A percentile compares a stretch with the other conserved stretches of the same genome.
These are phyloP conservation scores for Phrynocephalus vlangalii DNA, from an alignment of 2,797 vertebrate species.

Conservation along the genomic window DNA sequence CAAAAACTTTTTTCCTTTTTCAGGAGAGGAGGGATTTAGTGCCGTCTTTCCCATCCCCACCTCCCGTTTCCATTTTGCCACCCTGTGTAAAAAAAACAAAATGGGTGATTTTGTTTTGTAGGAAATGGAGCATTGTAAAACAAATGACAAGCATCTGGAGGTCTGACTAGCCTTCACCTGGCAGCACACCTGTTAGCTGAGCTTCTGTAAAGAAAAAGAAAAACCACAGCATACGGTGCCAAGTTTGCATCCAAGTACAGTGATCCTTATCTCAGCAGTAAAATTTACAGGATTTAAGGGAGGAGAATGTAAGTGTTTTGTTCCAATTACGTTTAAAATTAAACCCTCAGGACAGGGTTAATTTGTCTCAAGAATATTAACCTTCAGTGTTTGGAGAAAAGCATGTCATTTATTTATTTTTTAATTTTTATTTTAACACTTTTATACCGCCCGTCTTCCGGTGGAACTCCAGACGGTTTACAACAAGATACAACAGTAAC, in stretches of 20 bases:
- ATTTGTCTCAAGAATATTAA: neutral
- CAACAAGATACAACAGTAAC: too few relatives aligned
- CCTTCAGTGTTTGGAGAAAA: neutral
- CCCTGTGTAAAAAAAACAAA: neutral
- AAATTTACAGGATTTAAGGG: neutral
- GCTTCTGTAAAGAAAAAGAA: neutral
- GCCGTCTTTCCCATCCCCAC: too few relatives aligned
- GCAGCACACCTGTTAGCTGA: neutral
- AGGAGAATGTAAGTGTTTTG: neutral
- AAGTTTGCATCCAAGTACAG: neutral
- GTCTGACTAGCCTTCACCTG: neutral
- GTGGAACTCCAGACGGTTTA: too few relatives aligned
- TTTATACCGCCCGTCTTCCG: too few relatives aligned
- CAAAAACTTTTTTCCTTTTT: neutral
- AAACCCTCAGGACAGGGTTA: constrained; percentile 32
- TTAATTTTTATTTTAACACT: too few relatives aligned
- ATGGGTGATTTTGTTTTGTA: too few relatives aligned
- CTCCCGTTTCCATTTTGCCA: neutral
- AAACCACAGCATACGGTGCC: neutral
- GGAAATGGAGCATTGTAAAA: neutral
- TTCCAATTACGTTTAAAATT: constrained; percentile 32
- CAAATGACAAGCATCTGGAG: neutral
- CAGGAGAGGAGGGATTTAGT: too few relatives aligned
- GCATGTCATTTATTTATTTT: neutral
- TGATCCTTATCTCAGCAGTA: constrained; percentile 23